phyloP scores from a whole-genome alignment of 2,888 invertebrate species.

The Quadroppia sp. region DNA sequence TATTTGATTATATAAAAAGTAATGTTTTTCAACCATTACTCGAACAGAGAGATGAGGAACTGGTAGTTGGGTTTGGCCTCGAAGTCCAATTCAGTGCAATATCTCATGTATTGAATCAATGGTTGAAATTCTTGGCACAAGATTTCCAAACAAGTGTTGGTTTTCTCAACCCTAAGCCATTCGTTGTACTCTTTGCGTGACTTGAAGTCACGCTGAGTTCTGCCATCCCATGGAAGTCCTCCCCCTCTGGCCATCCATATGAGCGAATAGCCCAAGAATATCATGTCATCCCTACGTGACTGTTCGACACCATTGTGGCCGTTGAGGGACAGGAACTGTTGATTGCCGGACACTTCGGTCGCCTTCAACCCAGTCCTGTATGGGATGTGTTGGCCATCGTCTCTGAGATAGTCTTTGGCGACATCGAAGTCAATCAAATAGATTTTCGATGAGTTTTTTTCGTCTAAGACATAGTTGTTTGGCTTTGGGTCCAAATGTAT shows the following conservation, averaged over 20 bases:
- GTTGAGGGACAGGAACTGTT: conserved; percentile 11
- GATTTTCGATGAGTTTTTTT: neutral
- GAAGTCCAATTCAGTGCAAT: neutral
- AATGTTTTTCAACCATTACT: too few relatives aligned
- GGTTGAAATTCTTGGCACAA: neutral
- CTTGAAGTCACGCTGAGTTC: neutral
- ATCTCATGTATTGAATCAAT: neutral
- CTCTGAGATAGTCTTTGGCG: neutral
- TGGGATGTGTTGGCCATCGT: neutral
- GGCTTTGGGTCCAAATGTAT: conserved; percentile 98
- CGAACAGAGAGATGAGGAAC: neutral
- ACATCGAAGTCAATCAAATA: conserved; percentile 35
- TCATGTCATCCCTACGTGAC: conserved; percentile 27
- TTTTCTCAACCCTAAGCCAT: too few relatives aligned
- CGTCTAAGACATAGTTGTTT: conserved; percentile 79
- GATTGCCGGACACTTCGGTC: conserved; percentile 1
- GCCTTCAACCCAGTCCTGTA: neutral
- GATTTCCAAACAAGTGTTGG: neutral
- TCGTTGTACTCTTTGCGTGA: neutral
- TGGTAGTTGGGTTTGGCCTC: neutral
- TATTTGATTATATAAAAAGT: too few relatives aligned
- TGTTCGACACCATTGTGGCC: conserved; percentile 22
- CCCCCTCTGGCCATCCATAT: neutral
- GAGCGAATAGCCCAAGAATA: conserved; percentile 5
- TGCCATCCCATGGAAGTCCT: neutral